Base-by-base conservation (phyloP, 2,113 vertebrate species). In the Peucedramus taeniatus region DNA sequence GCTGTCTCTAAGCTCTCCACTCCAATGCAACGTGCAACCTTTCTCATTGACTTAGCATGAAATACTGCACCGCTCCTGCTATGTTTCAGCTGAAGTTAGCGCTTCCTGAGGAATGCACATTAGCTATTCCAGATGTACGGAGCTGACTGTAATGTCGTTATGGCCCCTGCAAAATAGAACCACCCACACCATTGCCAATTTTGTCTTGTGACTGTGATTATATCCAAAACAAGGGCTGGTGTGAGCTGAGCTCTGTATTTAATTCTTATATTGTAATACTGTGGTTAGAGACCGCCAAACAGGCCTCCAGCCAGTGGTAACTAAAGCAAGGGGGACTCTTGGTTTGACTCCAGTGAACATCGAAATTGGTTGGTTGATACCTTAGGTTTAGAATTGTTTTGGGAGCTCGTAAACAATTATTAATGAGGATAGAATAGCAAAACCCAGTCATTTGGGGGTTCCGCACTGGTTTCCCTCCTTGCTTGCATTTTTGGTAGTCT, bases 101-200 rank as follows among this genome's bases (percentile, higher is more conserved):
- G 19, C 90, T 88, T 97, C 90, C 56, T 24, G 1, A 93, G 87
- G 95, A 94, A 96, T 83, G 79, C 79, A 90, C 82, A 83, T 96
- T 94, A 95, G 94, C 94, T 97, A 65, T 94, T 96, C 96, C 95
- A 97, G 94, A 96, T 96, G 92, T 93, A 95, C 61, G 4, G 92
- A 90, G 74, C 80, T 87, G 83, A 22, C 90, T 86, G 68, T 39
- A 92, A 56, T 1, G n/a, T 94, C 27, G 9, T 95, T 95, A 94
- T 60, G 86, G 90, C 60, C 87, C 86, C 94, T 77, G 85, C 81
- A 92, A 96, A 97, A 96, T 81, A 95, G 96, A 97, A 96, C 94
- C 96, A 89, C 96, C 96, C 95, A 95, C 94, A 92, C 76, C 69
- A 71, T 74, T 93, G 96, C 93, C 93, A 96, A 71, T 95, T 97